A percentile compares a stretch with the other conserved stretches of the same genome.
phyloP scores from a whole-genome alignment of 2,888 invertebrate species.

The Papilio gigon region DNA sequence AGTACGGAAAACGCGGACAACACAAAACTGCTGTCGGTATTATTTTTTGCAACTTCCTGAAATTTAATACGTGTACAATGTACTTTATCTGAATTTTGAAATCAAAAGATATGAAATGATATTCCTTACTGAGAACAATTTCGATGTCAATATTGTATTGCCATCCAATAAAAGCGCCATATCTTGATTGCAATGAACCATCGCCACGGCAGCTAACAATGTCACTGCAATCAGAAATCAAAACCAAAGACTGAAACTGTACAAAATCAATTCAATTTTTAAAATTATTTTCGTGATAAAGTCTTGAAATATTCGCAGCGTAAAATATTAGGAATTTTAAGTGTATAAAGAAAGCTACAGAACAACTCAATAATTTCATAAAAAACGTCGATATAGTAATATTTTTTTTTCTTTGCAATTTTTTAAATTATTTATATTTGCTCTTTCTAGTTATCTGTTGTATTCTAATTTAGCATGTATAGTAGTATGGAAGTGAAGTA shows the following conservation, averaged over 20 bases:
- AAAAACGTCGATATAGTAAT: too few relatives aligned
- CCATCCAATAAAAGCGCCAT: neutral
- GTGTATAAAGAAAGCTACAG: too few relatives aligned
- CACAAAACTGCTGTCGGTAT: constrained; percentile 62
- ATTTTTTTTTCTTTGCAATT: too few relatives aligned
- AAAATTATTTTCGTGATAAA: too few relatives aligned
- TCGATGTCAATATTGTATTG: neutral
- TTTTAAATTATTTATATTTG: too few relatives aligned
- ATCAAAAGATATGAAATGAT: neutral
- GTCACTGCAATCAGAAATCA: neutral
- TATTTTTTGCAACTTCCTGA: constrained; percentile 44
- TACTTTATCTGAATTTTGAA: neutral
- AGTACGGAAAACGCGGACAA: constrained; percentile 76
- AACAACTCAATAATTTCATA: too few relatives aligned
- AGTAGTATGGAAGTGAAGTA: too few relatives aligned
- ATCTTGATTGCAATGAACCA: constrained; percentile 2
- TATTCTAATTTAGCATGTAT: too few relatives aligned
- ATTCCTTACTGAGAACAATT: constrained; percentile 12
- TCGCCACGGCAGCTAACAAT: neutral
- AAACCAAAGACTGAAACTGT: neutral
- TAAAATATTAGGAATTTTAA: too few relatives aligned
- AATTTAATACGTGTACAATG: neutral
- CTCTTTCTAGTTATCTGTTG: too few relatives aligned
- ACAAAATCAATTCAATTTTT: neutral
- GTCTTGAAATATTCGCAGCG: too few relatives aligned